phyloP scores from a whole-genome alignment of 2,797 vertebrate species.

The Morus bassanus region DNA sequence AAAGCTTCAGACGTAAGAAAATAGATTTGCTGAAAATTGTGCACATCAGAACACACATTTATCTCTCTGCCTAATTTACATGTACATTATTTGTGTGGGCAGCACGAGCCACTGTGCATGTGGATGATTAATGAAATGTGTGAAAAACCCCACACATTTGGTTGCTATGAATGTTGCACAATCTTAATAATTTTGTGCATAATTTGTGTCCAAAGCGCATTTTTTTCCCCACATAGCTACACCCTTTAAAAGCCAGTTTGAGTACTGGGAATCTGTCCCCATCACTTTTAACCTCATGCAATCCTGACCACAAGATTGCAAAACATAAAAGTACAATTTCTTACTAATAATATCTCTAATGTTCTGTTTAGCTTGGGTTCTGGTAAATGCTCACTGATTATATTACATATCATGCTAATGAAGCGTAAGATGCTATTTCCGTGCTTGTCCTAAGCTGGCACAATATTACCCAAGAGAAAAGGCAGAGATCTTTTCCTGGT shows the following conservation, averaged over 20 bases:
- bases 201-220: conserved; percentile 19
- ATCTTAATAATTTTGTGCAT: background rate
- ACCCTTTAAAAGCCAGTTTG: background rate
- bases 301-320: background rate
- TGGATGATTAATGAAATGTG: background rate
- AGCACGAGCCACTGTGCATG: background rate
- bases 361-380: background rate
- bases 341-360: background rate
- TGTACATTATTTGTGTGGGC: background rate
- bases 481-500: background rate
- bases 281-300: background rate
- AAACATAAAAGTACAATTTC: background rate
- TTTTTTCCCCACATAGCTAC: background rate
- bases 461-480: conserved; percentile 1
- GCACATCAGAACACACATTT: background rate
- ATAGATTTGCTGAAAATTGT: background rate
- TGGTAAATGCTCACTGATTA: background rate
- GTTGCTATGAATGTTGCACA: background rate
- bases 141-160: background rate
- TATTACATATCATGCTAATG: background rate
- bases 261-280: background rate
- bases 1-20: background rate
- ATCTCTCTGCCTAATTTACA: background rate
- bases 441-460: background rate
- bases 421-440: background rate